Base-by-base conservation (phyloP, 2,797 vertebrate species). In the Borostomias antarcticus region DNA sequence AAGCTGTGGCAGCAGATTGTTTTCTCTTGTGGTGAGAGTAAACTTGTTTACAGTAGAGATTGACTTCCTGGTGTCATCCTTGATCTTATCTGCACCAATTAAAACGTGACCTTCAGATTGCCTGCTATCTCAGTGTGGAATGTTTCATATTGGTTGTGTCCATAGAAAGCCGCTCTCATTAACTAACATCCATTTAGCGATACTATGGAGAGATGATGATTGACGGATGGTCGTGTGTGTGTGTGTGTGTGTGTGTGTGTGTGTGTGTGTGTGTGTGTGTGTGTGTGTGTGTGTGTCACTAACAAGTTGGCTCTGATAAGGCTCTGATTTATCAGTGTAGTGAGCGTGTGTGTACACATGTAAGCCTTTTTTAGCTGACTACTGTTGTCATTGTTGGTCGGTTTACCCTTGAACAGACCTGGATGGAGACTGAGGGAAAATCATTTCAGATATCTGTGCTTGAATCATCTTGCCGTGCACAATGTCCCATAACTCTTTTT, bases 11-110 rank as follows among this genome's bases (percentile, higher is more conserved):
- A 66, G 75, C 74, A 83, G 85, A 83, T 78, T 0, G 75, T 78
- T 88, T 89, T 85, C 86, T 84, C 70, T 54, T 58, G 70, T 0
- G 57, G 70, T 77, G 76, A 29, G 67, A 3, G 33, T 62, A 60
- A 33, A 62, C 85, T 83, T 79, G 88, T 88, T 88, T 84, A 83
- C 79, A 72, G 72, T 73, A 67, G 67, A 72, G 75, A 78, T 73
- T 19, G 78, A 62, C 78, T 85, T 84, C 76, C 78, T 25, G 51
- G 64, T 77, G 75, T 68, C 76, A 62, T 72, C 40, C 19, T 40
- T 50, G 76, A 77, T 70, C 54, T 79, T 75, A 79, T 82, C 76
- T 68, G 75, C 3, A 66, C 52, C 0, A 48, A 58, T 58, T 28
- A 35, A 69, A 64, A 56, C 70, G 68, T 60, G 57, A 69, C 67